Base-by-base conservation (phyloP, 2,113 vertebrate species). In the Echinops telfairi region DNA sequence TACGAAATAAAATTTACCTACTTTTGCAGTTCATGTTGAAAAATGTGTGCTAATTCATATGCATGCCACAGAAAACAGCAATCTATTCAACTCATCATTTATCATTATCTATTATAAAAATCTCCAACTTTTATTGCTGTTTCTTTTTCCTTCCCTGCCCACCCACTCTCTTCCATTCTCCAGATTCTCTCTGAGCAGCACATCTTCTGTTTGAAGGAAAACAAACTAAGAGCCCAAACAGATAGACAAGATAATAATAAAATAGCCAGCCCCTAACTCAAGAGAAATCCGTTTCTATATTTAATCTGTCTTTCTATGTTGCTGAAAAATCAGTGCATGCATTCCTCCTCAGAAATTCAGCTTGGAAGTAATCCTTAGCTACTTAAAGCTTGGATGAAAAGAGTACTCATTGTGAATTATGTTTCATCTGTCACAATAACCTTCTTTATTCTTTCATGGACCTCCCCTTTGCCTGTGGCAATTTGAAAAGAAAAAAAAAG, bases 381-480 rank as follows among this genome's bases (percentile, higher is more conserved):
- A 96, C 95, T 98, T 97, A 97, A 97, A 96, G 87, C 97, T 53
- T 97, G 96, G 95, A 97, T 98, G 98, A 98, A 98, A 98, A 97
- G 97, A 97, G 96, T 96, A 91, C 97, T 98, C 97, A 97, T 97
- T 98, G 98, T 98, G 97, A 98, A 98, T 98, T 98, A 98, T 98
- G 97, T 98, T 98, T 98, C 98, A 97, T 98, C 98, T 98, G 97
- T 97, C 98, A 98, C 97, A 98, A 97, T 98, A 98, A 98, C 98
- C 98, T 98, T 98, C 98, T 98, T 98, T 98, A 98, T 98, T 98
- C 97, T 98, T 97, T 95, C 88, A 93, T 91, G 97, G 96, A 97
- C 98, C 98, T 98, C 98, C 98, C 97, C 97, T 98, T 98, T 96
- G 97, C 98, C 98, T 97, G 95, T 93, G 91, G 98, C 97, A 98